phyloP scores from a whole-genome alignment of 1,140 invertebrate genomes.

The Solenopsis fugax region DNA sequence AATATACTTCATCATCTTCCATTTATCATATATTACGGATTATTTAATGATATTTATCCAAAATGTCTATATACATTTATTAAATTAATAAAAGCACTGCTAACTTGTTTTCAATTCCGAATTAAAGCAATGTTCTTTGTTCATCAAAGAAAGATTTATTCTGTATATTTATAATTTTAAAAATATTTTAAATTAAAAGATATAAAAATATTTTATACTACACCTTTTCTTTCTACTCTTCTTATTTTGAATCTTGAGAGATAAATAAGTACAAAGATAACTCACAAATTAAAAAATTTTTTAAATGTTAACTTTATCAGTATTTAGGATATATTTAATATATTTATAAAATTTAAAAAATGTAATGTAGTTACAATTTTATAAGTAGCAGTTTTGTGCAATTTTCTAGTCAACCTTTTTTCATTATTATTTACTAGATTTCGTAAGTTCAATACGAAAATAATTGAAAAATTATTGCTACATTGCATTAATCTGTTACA shows the following conservation, averaged over 20 bases:
- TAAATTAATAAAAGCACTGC: not conserved
- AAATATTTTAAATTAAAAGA: not conserved
- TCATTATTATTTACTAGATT: not conserved
- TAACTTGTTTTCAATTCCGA: not conserved
- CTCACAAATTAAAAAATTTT: not conserved
- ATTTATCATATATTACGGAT: not conserved
- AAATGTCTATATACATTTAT: not conserved
- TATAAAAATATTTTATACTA: slow-evolving; percentile 21
- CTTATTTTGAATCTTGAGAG: not conserved
- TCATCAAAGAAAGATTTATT: not conserved
- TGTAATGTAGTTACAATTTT: no score
- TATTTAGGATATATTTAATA: no score
- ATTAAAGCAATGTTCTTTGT: not conserved
- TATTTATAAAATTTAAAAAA: no score
- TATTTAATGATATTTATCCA: not conserved
- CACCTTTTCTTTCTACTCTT: not conserved
- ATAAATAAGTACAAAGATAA: not conserved
- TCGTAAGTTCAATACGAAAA: not conserved
- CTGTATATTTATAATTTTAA: not conserved
- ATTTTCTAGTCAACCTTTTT: not conserved
- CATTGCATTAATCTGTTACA: no score
- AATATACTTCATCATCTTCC: not conserved
- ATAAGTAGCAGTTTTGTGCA: no score
- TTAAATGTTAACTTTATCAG: no score
- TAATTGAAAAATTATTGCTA: not conserved